Base-by-base conservation (phyloP, 2,888 invertebrate genomes). In the Lacanobia wlatinum region DNA sequence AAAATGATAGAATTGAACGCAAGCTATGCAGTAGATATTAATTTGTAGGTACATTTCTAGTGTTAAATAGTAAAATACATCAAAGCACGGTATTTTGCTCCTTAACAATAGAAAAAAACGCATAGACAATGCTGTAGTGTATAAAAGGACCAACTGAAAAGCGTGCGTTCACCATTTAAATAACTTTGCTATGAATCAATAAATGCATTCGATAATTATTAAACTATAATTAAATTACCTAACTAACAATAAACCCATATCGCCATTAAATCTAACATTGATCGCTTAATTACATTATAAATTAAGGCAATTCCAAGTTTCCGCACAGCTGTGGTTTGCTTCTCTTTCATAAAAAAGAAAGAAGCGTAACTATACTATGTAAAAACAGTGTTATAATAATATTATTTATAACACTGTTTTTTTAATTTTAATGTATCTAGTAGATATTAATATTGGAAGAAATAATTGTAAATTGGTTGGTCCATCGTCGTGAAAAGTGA, bases 141-240 rank as follows among this genome's bases (percentile, higher is more conserved):
- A 16, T 21, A 38, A 7, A 62, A n/a, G 38, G 14, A 61, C 18
- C 18, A 8, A 58, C 52, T 48, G 46, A 70, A 38, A 60, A 38
- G 38, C 12, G 9, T 61, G 52, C 40, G 56, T 58, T 53, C 43
- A 68, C 10, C 10, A 18, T 55, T 48, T 55, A 69, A 21, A n/a
- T 28, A 63, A 34, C 23, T 52, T 62, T 55, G 56, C 23, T 70
- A 75, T 55, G 34, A 16, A 58, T 63, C 62, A 71, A 61, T 83
- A 81, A 81, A 81, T 83, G 81, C 81, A 76, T 71, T 71, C 55
- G 46, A 16, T 62, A 48, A 55, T 28, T n/a, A 28, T 59, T 34
- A 48, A 28, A 50, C 48, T 34, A 23, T 34, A 21, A 52, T 52
- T 18, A 60, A 67, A 60, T 56, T 65, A 79, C 23, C 23, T 55